Evolutionary conservation across 2,113 vertebrate genomes (phyloP).

Genomic region (Diadophis punctatus): DNA sequence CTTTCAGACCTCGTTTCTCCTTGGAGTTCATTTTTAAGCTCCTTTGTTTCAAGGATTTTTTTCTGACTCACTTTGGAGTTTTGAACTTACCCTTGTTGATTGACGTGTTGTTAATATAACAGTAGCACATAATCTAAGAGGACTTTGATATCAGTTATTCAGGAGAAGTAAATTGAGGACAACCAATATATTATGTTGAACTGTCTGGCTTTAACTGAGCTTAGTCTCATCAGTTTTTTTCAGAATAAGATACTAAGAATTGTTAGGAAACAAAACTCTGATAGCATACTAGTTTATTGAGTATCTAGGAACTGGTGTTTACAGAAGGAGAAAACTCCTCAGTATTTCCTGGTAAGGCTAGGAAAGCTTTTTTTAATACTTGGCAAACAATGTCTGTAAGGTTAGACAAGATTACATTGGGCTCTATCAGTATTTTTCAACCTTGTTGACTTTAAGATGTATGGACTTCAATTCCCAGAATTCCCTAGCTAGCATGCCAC

Average conservation of each 20-base stretch:
- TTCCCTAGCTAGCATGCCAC: not conserved
- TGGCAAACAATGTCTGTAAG: not conserved
- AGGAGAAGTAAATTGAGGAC: slow-evolving; percentile 45
- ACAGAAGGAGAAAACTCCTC: not conserved
- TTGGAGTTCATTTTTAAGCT: not conserved
- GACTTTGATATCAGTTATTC: slow-evolving; percentile 33
- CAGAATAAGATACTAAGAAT: not conserved
- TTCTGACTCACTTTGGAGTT: slow-evolving; percentile 15
- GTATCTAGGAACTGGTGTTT: not conserved
- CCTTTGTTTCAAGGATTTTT: not conserved
- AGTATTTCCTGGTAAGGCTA: not conserved
- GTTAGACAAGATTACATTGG: not conserved
- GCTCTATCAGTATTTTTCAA: not conserved
- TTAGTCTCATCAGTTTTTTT: slow-evolving; percentile 26
- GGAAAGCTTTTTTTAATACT: not conserved
- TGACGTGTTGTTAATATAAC: slow-evolving; percentile 26
- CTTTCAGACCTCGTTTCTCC: not conserved
- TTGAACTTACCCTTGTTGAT: slow-evolving; percentile 34
- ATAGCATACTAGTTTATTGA: not conserved
- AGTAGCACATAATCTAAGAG: not conserved
- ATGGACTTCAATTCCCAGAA: not conserved
- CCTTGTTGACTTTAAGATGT: not conserved
- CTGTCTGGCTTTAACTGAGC: slow-evolving; percentile 19
- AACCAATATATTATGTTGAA: slow-evolving; percentile 23
- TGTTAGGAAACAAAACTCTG: not conserved